Base-by-base conservation (phyloP, 2,888 invertebrate genomes). In the Eristalis tenax region DNA sequence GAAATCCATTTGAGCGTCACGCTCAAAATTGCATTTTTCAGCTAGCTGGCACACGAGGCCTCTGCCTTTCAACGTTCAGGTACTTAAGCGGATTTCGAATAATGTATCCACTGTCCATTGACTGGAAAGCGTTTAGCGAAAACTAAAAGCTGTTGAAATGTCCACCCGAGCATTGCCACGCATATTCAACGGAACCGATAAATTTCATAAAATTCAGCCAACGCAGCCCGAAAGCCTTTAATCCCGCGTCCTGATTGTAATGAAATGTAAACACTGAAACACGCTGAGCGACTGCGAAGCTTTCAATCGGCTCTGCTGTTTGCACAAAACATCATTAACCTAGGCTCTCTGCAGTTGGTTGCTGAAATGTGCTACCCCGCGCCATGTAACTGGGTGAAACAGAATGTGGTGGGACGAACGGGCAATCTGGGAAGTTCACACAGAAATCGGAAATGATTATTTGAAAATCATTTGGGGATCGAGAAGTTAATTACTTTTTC, bases 401-500 rank as follows among this genome's bases (percentile, higher is more conserved):
- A 26, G 26, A 28, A 4, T 5, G 35, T 4, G 1, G 43, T n/a
- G n/a, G 43, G 43, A 50, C 18, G 18, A 4, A 18, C 18, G 26
- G 28, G 10, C 23, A 69, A 28, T 70, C 64, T 70, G 61, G 50
- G 28, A 50, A 57, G 38, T 78, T 38, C 56, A 8, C 64, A 38
- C 23, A 38, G 64, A n/a, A 79, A 71, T 32, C 65, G 26, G 22
- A 71, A 71, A 79, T 43, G 38, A 65, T 65, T 71, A 71, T 78
- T 71, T 59, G 57, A 50, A 70, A 78, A 70, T 64, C 28, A 71
- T 79, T 65, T 13, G 38, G 38, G 28, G 64, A 22, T 71, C 64
- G 38, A 38, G 26, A 71, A 57, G 71, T 59, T 65, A 79, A 71
- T 71, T 79, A 65, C 57, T 40, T 71, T 71, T 13, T 15, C 32